Evolutionary conservation across 2,797 vertebrate species (phyloP).

Genomic region (Dermochelys coriacea): DNA sequence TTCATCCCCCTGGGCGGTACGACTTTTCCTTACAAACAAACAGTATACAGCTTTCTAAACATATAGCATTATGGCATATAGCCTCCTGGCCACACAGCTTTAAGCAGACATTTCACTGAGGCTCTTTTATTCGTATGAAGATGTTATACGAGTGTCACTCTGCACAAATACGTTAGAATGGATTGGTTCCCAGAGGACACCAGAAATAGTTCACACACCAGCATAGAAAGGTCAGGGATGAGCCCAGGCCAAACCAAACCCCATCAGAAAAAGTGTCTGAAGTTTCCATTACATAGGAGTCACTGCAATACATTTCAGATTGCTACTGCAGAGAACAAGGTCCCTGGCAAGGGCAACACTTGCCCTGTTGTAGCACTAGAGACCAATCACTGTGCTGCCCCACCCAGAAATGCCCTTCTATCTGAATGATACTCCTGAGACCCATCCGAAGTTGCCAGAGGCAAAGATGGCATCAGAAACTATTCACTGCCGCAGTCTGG

Average conservation of each 20-base stretch:
- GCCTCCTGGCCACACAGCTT: background rate
- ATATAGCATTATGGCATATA: background rate
- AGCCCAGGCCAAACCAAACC: slow-evolving; percentile 24
- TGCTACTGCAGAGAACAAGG: slow-evolving; percentile 2
- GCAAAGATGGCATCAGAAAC: background rate
- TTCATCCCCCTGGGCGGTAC: background rate
- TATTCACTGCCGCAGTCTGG: background rate
- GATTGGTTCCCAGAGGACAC: slow-evolving; percentile 48
- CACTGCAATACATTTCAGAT: slow-evolving; percentile 9
- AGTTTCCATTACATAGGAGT: slow-evolving; percentile 8
- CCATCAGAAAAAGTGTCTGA: slow-evolving; percentile 3
- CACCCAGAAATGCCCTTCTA: background rate
- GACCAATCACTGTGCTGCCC: background rate
- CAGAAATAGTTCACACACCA: slow-evolving; percentile 39
- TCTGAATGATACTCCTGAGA: fast-evolving
- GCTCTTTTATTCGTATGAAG: slow-evolving; percentile 23
- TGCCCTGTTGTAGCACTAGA: slow-evolving; percentile 7
- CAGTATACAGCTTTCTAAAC: slow-evolving; percentile 28
- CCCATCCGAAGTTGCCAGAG: background rate
- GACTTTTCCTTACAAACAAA: background rate
- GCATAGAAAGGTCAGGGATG: slow-evolving; percentile 48
- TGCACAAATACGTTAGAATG: slow-evolving; percentile 51
- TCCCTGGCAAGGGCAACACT: background rate
- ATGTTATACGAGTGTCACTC: slow-evolving; percentile 36
- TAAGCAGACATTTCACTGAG: slow-evolving; percentile 24